phyloP scores from a whole-genome alignment of 2,888 invertebrate species.

The Pyrrhia umbra region DNA sequence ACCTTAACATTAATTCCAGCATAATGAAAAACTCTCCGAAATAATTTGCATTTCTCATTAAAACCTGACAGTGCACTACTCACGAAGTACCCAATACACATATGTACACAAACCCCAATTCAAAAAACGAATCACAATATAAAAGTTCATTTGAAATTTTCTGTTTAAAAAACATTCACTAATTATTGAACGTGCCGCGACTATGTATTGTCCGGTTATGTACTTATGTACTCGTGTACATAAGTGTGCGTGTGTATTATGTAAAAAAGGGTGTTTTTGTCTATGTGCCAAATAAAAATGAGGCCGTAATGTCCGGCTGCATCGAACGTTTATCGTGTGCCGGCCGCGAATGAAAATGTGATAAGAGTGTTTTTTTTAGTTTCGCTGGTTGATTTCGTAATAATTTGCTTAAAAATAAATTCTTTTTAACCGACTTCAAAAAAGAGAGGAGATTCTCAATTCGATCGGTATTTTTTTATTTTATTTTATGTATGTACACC shows the following conservation, averaged over 20 bases:
- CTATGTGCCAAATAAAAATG: conserved; percentile 90
- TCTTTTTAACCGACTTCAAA: no score
- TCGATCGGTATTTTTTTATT: no score
- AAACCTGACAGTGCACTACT: conserved; percentile 35
- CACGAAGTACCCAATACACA: conserved; percentile 6
- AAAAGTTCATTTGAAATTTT: conserved; percentile 88
- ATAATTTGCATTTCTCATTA: conserved; percentile 46
- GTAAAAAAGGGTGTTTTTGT: conserved; percentile 88
- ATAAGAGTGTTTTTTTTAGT: conserved; percentile 65
- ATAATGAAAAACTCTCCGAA: conserved; percentile 16
- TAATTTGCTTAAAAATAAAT: no score
- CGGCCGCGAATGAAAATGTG: conserved; percentile 61
- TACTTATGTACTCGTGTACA: conserved; percentile 55
- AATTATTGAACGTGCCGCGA: conserved; percentile 83
- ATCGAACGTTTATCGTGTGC: conserved; percentile 84
- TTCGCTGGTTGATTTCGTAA: no score
- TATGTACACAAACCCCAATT: conserved; percentile 73
- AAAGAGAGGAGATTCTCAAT: no score
- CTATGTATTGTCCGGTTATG: conserved; percentile 75
- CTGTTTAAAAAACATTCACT: conserved; percentile 87
- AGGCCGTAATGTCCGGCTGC: conserved; percentile 88
- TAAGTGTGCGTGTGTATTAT: conserved; percentile 78
- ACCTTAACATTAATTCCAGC: background rate
- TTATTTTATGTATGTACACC: no score
- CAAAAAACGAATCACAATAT: conserved; percentile 80